These are phyloP conservation scores for Cyanocitta stelleri DNA, from an alignment of 2,113 vertebrate species.

Conservation along the genomic window DNA sequence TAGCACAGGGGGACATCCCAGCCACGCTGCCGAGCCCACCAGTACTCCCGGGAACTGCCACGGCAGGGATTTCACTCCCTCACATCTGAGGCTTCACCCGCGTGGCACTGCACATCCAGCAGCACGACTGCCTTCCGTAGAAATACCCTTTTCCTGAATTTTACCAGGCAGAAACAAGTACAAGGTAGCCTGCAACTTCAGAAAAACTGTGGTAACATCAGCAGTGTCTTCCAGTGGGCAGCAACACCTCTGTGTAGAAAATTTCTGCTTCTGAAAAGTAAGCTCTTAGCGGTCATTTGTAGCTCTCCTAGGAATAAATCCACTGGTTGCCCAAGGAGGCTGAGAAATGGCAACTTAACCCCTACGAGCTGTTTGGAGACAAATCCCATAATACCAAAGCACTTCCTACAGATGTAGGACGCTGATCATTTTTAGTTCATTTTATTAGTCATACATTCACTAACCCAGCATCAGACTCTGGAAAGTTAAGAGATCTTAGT, in stretches of 20 bases:
- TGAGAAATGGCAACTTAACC: not conserved
- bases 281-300: not conserved
- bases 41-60: accelerated
- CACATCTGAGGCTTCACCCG: accelerated
- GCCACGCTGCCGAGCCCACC: accelerated
- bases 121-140: not conserved
- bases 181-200: not conserved
- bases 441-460: not conserved
- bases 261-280: not conserved
- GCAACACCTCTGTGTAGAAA: not conserved
- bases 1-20: not conserved
- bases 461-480: not conserved
- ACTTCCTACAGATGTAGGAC: not conserved
- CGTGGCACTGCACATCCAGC: not conserved
- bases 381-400: accelerated
- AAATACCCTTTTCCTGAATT: not conserved
- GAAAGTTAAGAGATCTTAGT: not conserved
- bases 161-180: not conserved
- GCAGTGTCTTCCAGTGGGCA: not conserved
- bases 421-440: not conserved
- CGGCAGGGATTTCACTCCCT: not conserved
- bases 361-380: not conserved
- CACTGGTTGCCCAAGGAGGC: not conserved
- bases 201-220: not conserved
- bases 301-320: not conserved